Conservation (phyloP, 92 coral and sea anemone species). For the Porites evermanni region DNA sequence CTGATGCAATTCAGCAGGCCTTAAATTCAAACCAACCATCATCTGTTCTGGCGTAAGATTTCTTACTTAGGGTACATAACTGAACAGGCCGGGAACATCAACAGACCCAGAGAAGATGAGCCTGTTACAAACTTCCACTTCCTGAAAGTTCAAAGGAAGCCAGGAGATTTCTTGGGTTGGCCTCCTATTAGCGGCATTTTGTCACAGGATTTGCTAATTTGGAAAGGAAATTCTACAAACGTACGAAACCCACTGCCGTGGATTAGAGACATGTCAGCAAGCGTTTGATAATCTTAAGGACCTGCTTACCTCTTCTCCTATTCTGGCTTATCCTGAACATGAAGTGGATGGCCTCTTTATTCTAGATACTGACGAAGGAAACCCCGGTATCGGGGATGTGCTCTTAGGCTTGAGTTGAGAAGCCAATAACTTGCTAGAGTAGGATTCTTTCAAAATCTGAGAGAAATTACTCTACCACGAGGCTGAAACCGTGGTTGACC, state of each 20-base stretch:
- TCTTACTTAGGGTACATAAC: too few species aligned
- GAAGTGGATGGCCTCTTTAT: conserved; percentile 18
- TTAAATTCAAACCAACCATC: too few species aligned
- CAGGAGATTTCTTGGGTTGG: conserved; percentile 69
- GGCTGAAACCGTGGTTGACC: conserved; percentile 46
- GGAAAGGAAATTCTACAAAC: conserved; percentile 62
- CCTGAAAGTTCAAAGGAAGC: conserved; percentile 51
- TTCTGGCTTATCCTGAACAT: conserved; percentile 49
- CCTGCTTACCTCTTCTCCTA: conserved; percentile 50
- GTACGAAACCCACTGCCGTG: conserved; percentile 56
- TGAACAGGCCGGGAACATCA: too few species aligned
- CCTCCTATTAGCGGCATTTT: conserved; percentile 66
- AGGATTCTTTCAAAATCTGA: conserved; percentile 53
- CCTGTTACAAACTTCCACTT: conserved; percentile 12
- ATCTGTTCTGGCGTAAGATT: too few species aligned
- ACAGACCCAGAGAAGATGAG: too few species aligned
- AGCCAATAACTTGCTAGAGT: neutral
- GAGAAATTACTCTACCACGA: conserved; percentile 52
- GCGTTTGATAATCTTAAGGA: conserved; percentile 57
- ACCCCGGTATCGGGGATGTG: conserved; percentile 67
- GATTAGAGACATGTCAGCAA: neutral
- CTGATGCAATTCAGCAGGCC: too few species aligned
- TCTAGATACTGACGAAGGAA: conserved; percentile 59
- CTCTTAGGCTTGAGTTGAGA: conserved; percentile 30
- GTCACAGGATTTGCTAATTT: conserved; percentile 54